Percentiles rank a stretch among this genome's conserved stretches.
Conservation (phyloP, 2,888 invertebrate genomes). For the Zygaena filipendulae region DNA sequence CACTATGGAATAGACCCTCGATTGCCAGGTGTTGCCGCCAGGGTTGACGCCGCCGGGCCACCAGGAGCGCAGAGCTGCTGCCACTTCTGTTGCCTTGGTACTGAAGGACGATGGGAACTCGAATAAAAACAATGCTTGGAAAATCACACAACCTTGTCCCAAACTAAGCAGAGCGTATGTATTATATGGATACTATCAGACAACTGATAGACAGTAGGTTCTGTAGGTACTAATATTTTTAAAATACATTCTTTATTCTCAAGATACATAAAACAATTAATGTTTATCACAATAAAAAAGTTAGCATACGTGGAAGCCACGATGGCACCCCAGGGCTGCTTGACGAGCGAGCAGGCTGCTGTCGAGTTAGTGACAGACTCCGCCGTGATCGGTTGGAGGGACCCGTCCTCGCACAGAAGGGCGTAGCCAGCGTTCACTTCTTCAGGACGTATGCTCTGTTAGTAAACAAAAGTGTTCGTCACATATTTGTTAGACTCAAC, state of each 20-base stretch:
- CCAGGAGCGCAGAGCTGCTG: conserved; percentile 36
- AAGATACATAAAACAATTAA: too few relatives aligned
- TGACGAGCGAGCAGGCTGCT: conserved; percentile 69
- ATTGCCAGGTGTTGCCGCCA: conserved; percentile 30
- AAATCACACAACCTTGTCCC: too few relatives aligned
- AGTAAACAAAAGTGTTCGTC: too few relatives aligned
- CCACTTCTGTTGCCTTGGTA: conserved; percentile 22
- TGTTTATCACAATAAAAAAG: too few relatives aligned
- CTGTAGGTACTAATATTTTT: too few relatives aligned
- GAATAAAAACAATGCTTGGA: background rate
- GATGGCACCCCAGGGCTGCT: conserved; percentile 71
- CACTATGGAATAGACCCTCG: conserved; percentile 31
- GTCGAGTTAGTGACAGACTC: conserved; percentile 18
- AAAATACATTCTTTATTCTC: too few relatives aligned
- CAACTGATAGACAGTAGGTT: too few relatives aligned
- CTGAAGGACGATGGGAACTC: conserved; percentile 17
- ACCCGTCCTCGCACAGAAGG: conserved; percentile 75
- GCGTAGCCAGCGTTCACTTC: conserved; percentile 48
- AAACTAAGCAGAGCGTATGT: too few relatives aligned
- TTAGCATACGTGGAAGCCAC: conserved; percentile 66
- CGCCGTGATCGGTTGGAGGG: conserved; percentile 54
- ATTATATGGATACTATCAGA: too few relatives aligned
- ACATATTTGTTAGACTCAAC: too few relatives aligned
- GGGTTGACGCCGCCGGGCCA: conserved; percentile 37
- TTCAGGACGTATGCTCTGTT: too few relatives aligned